A percentile compares a stretch with the other conserved stretches of the same genome.
Conservation (phyloP, 2,888 invertebrate genomes). For the Erebia epiphron region DNA sequence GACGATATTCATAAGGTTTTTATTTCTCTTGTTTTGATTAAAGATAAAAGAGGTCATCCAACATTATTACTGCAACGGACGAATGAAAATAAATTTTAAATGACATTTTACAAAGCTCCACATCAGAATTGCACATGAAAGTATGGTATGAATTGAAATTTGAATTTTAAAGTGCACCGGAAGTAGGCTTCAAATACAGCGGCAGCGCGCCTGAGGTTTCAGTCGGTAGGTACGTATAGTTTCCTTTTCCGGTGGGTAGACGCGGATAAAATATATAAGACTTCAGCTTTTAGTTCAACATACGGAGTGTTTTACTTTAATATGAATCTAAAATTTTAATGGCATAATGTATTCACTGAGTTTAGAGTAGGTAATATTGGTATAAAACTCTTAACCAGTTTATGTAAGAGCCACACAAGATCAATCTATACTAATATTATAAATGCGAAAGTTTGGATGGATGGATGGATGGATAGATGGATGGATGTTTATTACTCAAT, state of each 20-base stretch:
- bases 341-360: no score
- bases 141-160: conserved; percentile 41
- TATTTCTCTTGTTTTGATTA: not conserved
- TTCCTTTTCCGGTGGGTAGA: conserved; percentile 49
- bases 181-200: conserved; percentile 53
- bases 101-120: conserved; percentile 19
- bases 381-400: no score
- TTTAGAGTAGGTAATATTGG: no score
- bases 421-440: no score
- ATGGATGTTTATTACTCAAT: no score
- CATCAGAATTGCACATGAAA: conserved; percentile 27
- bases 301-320: conserved; percentile 2
- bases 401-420: no score
- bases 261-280: conserved; percentile 47
- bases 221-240: conserved; percentile 50
- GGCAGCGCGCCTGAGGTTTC: conserved; percentile 48
- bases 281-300: conserved; percentile 31
- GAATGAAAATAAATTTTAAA: conserved; percentile 19
- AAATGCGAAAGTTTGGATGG: no score
- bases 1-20: no score
- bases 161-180: conserved; percentile 49
- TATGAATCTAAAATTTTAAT: not conserved
- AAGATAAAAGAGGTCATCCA: not conserved
- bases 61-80: not conserved
- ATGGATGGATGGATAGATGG: no score